phyloP scores from a whole-genome alignment of 2,888 invertebrate genomes.

The Notodromas monacha region DNA sequence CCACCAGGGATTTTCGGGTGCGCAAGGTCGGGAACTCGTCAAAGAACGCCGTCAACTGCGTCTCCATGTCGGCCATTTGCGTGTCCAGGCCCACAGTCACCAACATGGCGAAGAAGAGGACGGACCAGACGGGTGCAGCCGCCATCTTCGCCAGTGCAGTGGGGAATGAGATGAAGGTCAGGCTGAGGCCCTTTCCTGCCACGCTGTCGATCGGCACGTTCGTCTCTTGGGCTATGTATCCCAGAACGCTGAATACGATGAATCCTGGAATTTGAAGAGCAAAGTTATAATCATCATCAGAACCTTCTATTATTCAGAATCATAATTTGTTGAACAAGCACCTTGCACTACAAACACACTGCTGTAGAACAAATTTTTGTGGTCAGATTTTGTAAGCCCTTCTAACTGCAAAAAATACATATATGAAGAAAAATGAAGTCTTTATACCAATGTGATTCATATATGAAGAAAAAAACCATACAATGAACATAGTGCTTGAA shows the following conservation, averaged over 20 bases:
- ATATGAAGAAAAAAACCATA: too few relatives aligned
- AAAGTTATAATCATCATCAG: too few relatives aligned
- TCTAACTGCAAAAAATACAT: too few relatives aligned
- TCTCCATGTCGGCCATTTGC: constrained; percentile 23
- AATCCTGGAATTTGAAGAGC: too few relatives aligned
- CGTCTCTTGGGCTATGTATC: constrained; percentile 40
- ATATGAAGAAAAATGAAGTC: too few relatives aligned
- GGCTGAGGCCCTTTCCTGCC: constrained; percentile 26
- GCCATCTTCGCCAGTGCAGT: constrained; percentile 42
- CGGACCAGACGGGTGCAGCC: constrained; percentile 43
- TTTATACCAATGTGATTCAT: too few relatives aligned
- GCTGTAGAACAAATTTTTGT: too few relatives aligned
- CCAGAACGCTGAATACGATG: constrained; percentile 46
- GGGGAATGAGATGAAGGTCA: constrained; percentile 56
- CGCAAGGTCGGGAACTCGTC: constrained; percentile 19
- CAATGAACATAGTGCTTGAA: too few relatives aligned
- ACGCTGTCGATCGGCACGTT: constrained; percentile 32
- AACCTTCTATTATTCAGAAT: too few relatives aligned
- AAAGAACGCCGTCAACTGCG: constrained; percentile 21
- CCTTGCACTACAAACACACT: too few relatives aligned
- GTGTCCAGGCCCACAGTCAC: constrained; percentile 37
- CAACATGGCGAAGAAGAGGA: constrained; percentile 44
- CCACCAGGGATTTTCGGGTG: constrained; percentile 14
- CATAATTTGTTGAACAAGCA: too few relatives aligned
- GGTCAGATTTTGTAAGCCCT: too few relatives aligned